A percentile compares a stretch with the other conserved stretches of the same genome.
phyloP scores from a whole-genome alignment of 2,797 vertebrate species.

The Phoebastria nigripes region DNA sequence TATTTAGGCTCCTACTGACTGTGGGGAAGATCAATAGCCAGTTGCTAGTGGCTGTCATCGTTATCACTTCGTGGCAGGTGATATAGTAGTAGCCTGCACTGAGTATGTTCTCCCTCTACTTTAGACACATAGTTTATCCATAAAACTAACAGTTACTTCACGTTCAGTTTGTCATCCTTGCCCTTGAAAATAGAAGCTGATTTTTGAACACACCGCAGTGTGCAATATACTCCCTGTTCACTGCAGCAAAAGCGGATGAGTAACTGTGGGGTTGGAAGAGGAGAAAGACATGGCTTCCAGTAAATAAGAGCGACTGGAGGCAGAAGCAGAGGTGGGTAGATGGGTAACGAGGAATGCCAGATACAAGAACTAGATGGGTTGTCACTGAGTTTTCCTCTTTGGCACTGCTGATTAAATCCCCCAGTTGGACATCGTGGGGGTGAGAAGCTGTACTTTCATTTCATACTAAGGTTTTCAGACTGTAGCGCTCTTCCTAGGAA shows the following conservation, averaged over 20 bases:
- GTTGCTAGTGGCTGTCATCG: background rate
- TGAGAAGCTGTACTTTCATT: background rate
- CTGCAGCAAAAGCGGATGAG: background rate
- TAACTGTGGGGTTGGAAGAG: background rate
- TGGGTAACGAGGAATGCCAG: background rate
- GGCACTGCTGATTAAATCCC: background rate
- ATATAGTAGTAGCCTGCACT: background rate
- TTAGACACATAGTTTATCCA: constrained; percentile 11
- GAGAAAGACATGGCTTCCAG: background rate
- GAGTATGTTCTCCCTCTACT: background rate
- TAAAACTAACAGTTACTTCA: background rate
- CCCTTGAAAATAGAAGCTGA: constrained; percentile 26
- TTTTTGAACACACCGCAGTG: background rate
- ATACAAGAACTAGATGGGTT: background rate
- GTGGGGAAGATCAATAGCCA: background rate
- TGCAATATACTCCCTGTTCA: background rate
- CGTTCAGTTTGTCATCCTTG: background rate
- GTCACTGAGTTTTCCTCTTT: background rate
- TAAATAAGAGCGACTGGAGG: background rate
- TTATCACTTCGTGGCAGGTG: constrained; percentile 3
- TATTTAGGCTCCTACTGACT: background rate
- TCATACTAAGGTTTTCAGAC: background rate
- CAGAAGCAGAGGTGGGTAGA: background rate
- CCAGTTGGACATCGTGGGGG: background rate
- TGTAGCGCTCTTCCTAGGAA: background rate